Evolutionary conservation across 2,797 vertebrate species (phyloP).

Genomic region (Mionectes olivaceus): DNA sequence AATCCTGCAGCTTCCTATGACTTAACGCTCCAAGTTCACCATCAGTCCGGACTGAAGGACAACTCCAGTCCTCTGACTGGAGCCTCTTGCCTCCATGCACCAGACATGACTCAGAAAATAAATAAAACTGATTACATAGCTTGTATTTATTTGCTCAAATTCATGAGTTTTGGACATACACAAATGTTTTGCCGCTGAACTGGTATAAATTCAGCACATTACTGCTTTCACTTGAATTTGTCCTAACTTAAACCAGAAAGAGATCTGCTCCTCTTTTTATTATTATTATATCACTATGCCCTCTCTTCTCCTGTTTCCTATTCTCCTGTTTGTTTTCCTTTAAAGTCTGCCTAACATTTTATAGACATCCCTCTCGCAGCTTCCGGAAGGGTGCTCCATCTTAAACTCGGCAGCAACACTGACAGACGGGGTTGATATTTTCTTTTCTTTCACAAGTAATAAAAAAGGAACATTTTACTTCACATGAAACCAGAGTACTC

Average conservation of each 20-base stretch:
- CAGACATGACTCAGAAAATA: conserved; percentile 56
- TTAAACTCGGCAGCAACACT: conserved; percentile 57
- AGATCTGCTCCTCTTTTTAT: not conserved
- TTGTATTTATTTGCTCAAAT: conserved; percentile 31
- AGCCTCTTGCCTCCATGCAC: not conserved
- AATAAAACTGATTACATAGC: conserved; percentile 34
- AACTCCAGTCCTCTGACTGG: not conserved
- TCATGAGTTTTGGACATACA: not conserved
- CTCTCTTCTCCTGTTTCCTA: conserved; percentile 22
- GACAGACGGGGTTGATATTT: conserved; percentile 50
- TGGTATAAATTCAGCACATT: not conserved
- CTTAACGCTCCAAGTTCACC: not conserved
- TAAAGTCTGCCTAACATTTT: conserved; percentile 57
- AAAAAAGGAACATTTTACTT: conserved; percentile 64
- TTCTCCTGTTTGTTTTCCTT: not conserved
- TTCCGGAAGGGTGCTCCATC: conserved; percentile 58
- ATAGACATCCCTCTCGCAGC: conserved; percentile 52
- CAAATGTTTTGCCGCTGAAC: not conserved
- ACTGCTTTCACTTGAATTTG: not conserved
- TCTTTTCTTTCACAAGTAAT: conserved; percentile 66
- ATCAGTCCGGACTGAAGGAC: not conserved
- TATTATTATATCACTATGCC: not conserved
- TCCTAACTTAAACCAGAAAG: conserved; percentile 31
- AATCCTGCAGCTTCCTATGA: not conserved
- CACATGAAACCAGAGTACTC: conserved; percentile 43